Conservation (phyloP, 2,888 invertebrate genomes). For the Neuroscelio doddi region DNA sequence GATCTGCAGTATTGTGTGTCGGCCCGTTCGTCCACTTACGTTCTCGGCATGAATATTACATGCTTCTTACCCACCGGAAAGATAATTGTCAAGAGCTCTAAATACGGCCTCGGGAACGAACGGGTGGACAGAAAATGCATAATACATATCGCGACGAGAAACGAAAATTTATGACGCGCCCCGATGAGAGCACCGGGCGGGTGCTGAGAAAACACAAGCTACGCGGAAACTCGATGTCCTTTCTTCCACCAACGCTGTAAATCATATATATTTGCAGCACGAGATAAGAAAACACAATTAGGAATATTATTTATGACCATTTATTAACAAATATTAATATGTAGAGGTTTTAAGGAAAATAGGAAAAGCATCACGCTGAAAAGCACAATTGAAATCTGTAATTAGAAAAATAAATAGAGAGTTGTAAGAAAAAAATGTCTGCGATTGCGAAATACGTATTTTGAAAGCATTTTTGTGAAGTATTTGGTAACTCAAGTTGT, state of each 20-base stretch:
- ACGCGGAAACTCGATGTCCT: conserved; percentile 38
- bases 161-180: conserved; percentile 61
- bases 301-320: too few relatives aligned
- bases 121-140: conserved; percentile 68
- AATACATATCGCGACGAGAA: conserved; percentile 66
- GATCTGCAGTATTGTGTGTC: conserved; percentile 67
- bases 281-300: too few relatives aligned
- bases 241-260: conserved; percentile 8
- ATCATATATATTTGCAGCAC: background rate
- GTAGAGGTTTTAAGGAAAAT: too few relatives aligned
- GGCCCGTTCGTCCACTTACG: conserved; percentile 60
- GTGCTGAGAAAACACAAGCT: conserved; percentile 33
- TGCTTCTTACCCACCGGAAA: conserved; percentile 71
- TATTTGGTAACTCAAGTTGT: too few relatives aligned
- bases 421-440: too few relatives aligned
- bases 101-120: conserved; percentile 59
- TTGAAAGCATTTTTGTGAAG: too few relatives aligned
- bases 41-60: conserved; percentile 70
- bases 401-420: too few relatives aligned
- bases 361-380: too few relatives aligned
- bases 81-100: conserved; percentile 71
- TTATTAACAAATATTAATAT: too few relatives aligned
- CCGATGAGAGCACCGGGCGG: conserved; percentile 25
- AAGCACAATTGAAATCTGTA: too few relatives aligned
- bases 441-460: too few relatives aligned